Conservation (phyloP, 2,797 vertebrate genomes). For the Hyperoplus lanceolatus region DNA sequence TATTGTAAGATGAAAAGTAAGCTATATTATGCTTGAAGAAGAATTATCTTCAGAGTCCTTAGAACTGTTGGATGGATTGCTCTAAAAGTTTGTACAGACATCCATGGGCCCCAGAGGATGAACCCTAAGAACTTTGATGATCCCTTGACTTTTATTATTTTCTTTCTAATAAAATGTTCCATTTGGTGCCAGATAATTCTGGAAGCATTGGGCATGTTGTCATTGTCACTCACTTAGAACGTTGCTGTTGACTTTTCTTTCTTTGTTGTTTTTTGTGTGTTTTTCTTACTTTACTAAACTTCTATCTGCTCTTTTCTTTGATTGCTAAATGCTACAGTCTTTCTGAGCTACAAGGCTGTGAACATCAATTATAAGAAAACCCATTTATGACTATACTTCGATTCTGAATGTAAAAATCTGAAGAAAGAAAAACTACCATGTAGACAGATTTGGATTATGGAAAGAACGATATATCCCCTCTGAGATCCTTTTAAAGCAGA, state of each 20-base stretch:
- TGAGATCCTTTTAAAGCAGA: not conserved
- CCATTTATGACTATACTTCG: slow-evolving; percentile 4
- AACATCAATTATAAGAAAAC: too few species aligned
- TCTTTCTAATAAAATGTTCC: too few species aligned
- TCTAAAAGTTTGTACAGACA: not conserved
- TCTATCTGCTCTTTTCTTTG: not conserved
- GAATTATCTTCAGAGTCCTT: not conserved
- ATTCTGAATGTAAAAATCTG: not conserved
- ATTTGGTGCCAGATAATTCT: too few species aligned
- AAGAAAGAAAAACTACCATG: too few species aligned
- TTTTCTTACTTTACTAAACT: too few species aligned
- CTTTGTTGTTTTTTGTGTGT: too few species aligned
- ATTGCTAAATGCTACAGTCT: not conserved
- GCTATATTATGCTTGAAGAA: not conserved
- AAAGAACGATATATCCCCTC: not conserved
- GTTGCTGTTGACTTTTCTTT: too few species aligned
- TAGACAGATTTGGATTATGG: not conserved
- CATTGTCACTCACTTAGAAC: too few species aligned
- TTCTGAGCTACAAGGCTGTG: not conserved
- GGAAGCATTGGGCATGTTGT: too few species aligned
- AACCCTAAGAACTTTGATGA: not conserved
- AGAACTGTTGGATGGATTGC: not conserved
- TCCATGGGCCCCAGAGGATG: not conserved
- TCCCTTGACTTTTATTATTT: too few species aligned
- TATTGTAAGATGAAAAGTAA: too few species aligned